Percentiles rank a stretch among this genome's conserved stretches.
Evolutionary conservation across 1,140 invertebrate genomes (phyloP).

Genomic region (Drosophila dunni): DNA sequence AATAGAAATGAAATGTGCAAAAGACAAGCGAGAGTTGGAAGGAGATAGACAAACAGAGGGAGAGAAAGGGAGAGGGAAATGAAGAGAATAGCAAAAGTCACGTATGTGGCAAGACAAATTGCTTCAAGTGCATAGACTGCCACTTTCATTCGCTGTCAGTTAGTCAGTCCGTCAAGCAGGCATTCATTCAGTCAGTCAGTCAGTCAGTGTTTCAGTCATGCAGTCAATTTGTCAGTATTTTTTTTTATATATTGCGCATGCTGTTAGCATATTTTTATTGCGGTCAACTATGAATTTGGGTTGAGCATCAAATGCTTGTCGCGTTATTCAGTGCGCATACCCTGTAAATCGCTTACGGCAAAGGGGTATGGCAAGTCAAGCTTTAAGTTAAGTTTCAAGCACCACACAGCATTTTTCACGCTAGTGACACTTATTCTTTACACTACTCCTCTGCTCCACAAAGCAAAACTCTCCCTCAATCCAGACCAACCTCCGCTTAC

Average conservation of each 20-base stretch:
- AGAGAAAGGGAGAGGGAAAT: no score
- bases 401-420: no score
- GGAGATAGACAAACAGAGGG: no score
- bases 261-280: slow-evolving; percentile 56
- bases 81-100: slow-evolving; percentile 64
- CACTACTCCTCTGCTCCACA: no score
- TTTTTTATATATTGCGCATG: slow-evolving; percentile 82
- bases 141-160: slow-evolving; percentile 53
- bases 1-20: slow-evolving; percentile 27
- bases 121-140: slow-evolving; percentile 65
- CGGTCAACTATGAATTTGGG: slow-evolving; percentile 73
- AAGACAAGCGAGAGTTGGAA: not conserved
- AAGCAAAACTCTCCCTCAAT: no score
- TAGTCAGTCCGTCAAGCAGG: slow-evolving; percentile 24
- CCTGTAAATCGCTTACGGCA: not conserved
- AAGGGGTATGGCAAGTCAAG: not conserved
- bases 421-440: no score
- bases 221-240: slow-evolving; percentile 60
- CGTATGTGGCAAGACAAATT: slow-evolving; percentile 77
- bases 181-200: slow-evolving; percentile 43
- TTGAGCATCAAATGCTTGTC: slow-evolving; percentile 46
- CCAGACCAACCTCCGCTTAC: not conserved
- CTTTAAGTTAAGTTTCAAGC: no score
- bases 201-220: slow-evolving; percentile 3
- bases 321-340: slow-evolving; percentile 46